These are phyloP conservation scores for Pogonognathellus flavescens DNA, from an alignment of 1,140 invertebrate species.

Conservation along the genomic window DNA sequence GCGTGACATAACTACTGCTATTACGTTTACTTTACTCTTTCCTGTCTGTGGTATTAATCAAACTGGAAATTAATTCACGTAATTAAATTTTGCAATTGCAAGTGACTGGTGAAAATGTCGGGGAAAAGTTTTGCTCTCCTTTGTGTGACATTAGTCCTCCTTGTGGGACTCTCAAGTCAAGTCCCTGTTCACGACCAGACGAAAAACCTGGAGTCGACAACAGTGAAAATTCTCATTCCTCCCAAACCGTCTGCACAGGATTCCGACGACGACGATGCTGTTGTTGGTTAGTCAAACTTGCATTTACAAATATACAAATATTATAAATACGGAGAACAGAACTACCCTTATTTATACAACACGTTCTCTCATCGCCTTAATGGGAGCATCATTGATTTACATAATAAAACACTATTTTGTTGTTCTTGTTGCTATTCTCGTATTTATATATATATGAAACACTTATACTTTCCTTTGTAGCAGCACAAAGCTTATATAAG, in stretches of 20 bases:
- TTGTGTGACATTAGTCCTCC: constrained; percentile 50
- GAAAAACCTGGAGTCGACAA: constrained; percentile 29
- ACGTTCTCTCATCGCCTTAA: no score
- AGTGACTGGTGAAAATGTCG: constrained; percentile 50
- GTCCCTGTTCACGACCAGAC: constrained; percentile 33
- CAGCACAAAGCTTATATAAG: no score
- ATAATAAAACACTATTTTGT: no score
- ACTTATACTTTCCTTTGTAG: no score
- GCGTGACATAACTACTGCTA: constrained; percentile 10
- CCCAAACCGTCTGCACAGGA: constrained; percentile 7
- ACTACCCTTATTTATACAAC: no score
- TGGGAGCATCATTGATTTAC: no score
- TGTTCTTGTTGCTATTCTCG: no score
- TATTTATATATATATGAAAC: no score
- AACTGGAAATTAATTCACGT: constrained; percentile 52
- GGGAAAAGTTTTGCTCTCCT: constrained; percentile 51
- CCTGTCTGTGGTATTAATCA: constrained; percentile 48
- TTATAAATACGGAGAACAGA: no score
- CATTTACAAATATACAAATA: background rate
- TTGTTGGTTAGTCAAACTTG: constrained; percentile 35
- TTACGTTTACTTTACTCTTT: constrained; percentile 21
- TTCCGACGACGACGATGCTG: constrained; percentile 27
- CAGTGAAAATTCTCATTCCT: constrained; percentile 53
- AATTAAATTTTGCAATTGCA: constrained; percentile 52
- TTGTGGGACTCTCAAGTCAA: constrained; percentile 44